Evolutionary conservation across 2,888 invertebrate genomes (phyloP).

Genomic region (Toxonevra muliebris): DNA sequence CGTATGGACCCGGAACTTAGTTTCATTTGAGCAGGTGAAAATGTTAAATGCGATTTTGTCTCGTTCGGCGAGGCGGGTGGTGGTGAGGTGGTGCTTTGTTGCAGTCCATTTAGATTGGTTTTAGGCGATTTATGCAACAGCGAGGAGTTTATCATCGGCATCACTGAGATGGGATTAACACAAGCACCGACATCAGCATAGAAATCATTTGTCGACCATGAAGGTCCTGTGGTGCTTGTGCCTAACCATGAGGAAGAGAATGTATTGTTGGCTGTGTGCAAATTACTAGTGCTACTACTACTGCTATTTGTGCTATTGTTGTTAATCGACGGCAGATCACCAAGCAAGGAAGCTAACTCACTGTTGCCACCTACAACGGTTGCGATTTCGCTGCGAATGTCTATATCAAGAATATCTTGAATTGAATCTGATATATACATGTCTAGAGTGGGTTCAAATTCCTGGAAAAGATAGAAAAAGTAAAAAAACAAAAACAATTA

Average conservation of each 20-base stretch:
- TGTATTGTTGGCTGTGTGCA: slow-evolving; percentile 21
- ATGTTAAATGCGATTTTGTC: slow-evolving; percentile 74
- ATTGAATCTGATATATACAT: slow-evolving; percentile 77
- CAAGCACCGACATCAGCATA: slow-evolving; percentile 77
- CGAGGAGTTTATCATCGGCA: slow-evolving; percentile 77
- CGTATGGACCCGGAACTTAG: slow-evolving; percentile 63
- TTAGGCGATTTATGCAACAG: slow-evolving; percentile 55
- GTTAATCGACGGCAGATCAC: slow-evolving; percentile 57
- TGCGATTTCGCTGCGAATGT: slow-evolving; percentile 87
- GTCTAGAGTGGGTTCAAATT: slow-evolving; percentile 70
- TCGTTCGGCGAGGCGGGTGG: slow-evolving; percentile 71
- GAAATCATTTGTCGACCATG: slow-evolving; percentile 68
- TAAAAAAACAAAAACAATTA: slow-evolving; percentile 1
- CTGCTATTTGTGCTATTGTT: slow-evolving; percentile 42
- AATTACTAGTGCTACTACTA: slow-evolving; percentile 40
- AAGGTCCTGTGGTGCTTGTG: slow-evolving; percentile 49
- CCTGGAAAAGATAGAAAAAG: slow-evolving; percentile 61
- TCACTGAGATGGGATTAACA: slow-evolving; percentile 88
- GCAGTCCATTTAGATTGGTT: slow-evolving; percentile 51
- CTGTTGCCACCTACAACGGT: slow-evolving; percentile 79
- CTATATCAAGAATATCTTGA: slow-evolving; percentile 90
- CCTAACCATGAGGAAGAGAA: slow-evolving; percentile 52
- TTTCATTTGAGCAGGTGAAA: slow-evolving; percentile 76
- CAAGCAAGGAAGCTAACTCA: slow-evolving; percentile 68
- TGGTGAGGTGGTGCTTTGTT: slow-evolving; percentile 56